Percentiles rank a stretch among this genome's conserved stretches.
Conservation (phyloP, 2,113 vertebrate genomes). For the Charadrius vociferus region DNA sequence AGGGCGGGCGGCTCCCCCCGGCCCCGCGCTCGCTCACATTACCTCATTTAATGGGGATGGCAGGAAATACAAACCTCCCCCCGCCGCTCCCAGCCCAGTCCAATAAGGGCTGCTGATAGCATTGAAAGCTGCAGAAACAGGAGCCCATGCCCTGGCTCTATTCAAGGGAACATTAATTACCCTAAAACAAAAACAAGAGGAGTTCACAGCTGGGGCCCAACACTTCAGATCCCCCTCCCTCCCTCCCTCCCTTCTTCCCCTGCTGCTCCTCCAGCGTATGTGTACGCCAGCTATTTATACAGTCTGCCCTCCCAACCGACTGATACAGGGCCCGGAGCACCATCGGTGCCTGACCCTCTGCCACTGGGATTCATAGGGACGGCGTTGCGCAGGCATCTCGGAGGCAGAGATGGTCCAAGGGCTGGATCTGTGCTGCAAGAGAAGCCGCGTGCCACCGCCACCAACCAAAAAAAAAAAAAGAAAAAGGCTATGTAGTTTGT, state of each 20-base stretch:
- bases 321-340: neutral
- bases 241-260: neutral
- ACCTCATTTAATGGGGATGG: slow-evolving; percentile 40
- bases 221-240: slow-evolving; percentile 27
- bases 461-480: neutral
- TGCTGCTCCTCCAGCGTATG: slow-evolving; percentile 15
- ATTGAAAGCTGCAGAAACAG: slow-evolving; percentile 38
- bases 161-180: slow-evolving; percentile 71
- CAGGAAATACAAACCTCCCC: slow-evolving; percentile 49
- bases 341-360: neutral
- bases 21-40: neutral
- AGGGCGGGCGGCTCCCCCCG: neutral
- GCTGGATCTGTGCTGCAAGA: neutral
- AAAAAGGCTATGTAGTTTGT: neutral
- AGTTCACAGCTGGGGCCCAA: slow-evolving; percentile 60
- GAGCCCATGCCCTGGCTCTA: slow-evolving; percentile 40
- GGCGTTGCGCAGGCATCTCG: neutral
- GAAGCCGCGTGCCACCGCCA: neutral
- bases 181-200: slow-evolving; percentile 70
- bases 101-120: slow-evolving; percentile 26
- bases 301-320: neutral
- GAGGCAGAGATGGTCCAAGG: neutral
- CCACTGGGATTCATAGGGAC: neutral
- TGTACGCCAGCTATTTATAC: slow-evolving; percentile 6
- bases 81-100: neutral